Evolutionary conservation across 2,113 vertebrate genomes (phyloP).

Genomic region (Nymphicus hollandicus): DNA sequence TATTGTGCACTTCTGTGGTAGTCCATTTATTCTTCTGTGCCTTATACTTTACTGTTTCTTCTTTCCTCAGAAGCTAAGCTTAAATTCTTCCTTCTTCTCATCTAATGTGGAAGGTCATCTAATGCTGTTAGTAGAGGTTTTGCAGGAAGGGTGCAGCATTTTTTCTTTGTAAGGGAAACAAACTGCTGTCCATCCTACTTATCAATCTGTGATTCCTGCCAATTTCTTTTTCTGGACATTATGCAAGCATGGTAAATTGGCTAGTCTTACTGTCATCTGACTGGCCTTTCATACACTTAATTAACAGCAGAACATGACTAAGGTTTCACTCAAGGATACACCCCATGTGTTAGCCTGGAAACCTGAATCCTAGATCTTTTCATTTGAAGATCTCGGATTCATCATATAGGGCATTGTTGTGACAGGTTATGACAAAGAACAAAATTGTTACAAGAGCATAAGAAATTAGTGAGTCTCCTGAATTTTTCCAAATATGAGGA

Average conservation of each 20-base stretch:
- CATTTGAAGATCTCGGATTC: not conserved
- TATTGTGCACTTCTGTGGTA: not conserved
- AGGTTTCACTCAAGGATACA: not conserved
- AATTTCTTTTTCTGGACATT: not conserved
- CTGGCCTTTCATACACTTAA: not conserved
- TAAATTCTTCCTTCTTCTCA: not conserved
- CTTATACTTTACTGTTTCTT: not conserved
- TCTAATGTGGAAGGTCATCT: not conserved
- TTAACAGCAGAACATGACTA: not conserved
- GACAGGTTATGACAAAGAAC: not conserved
- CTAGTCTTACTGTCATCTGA: rapidly evolving
- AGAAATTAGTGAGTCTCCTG: not conserved
- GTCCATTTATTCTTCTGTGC: not conserved
- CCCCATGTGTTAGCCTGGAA: not conserved
- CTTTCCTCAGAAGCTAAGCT: not conserved
- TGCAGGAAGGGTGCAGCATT: not conserved
- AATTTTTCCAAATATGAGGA: not conserved
- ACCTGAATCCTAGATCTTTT: not conserved
- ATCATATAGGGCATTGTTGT: rapidly evolving
- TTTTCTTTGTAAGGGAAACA: not conserved
- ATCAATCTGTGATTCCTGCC: not conserved
- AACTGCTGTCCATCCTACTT: not conserved
- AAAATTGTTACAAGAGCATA: not conserved
- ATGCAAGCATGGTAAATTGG: not conserved
- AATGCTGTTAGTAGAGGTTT: not conserved